Conservation (phyloP, 2,888 invertebrate genomes). For the Phyllotreta cruciferae region DNA sequence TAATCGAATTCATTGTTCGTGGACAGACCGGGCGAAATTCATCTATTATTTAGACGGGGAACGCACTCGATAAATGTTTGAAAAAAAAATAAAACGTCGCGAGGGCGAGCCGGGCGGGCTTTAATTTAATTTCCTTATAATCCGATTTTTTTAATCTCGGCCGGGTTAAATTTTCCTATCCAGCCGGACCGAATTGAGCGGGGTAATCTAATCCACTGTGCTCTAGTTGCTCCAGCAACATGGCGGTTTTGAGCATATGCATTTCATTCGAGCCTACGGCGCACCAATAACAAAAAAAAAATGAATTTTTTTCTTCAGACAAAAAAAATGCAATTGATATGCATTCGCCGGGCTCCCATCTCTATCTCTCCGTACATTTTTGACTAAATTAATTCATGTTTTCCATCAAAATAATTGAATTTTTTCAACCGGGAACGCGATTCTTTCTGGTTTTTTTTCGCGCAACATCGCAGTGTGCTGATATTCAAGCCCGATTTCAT, state of each 20-base stretch:
- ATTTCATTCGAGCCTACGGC: constrained; percentile 1
- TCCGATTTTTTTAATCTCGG: not conserved
- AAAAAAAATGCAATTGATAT: constrained; percentile 21
- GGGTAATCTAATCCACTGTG: too few relatives aligned
- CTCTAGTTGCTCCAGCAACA: not conserved
- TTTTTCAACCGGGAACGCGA: constrained; percentile 26
- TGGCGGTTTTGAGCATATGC: not conserved
- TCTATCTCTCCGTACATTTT: constrained; percentile 21
- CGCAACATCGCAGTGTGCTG: not conserved
- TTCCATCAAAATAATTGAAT: constrained; percentile 36
- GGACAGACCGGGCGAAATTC: constrained; percentile 49
- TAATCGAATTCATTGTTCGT: constrained; percentile 59
- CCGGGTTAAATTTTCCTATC: not conserved
- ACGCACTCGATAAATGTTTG: constrained; percentile 31
- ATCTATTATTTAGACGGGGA: constrained; percentile 41
- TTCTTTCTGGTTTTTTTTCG: constrained; percentile 28
- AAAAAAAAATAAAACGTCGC: constrained; percentile 3
- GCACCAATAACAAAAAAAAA: constrained; percentile 5
- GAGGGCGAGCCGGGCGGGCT: constrained; percentile 23
- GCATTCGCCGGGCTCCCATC: constrained; percentile 7
- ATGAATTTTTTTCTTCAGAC: constrained; percentile 11
- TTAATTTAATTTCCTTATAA: constrained; percentile 21
- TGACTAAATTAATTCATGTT: constrained; percentile 31
- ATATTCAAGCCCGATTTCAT: constrained; percentile 32
- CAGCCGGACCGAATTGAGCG: too few relatives aligned